phyloP scores from a whole-genome alignment of 2,113 vertebrate species.

The Oryzias woworae region DNA sequence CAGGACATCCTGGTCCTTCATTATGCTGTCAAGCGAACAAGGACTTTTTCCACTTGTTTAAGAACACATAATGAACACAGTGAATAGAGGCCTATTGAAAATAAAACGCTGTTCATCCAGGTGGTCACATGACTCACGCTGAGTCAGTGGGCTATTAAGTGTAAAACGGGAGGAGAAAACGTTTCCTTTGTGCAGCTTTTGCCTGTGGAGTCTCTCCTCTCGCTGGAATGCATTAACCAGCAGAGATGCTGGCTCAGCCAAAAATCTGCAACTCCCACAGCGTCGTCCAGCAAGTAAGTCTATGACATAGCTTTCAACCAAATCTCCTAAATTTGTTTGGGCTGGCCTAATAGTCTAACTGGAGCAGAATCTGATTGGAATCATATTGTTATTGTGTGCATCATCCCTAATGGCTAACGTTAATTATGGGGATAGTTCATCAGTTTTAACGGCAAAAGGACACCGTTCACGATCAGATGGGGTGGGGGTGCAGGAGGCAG shows the following conservation, averaged over 20 bases:
- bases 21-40: too few relatives aligned
- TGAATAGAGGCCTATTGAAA: constrained; percentile 4
- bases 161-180: too few relatives aligned
- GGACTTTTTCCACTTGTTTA: too few relatives aligned
- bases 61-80: background rate
- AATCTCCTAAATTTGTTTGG: constrained; percentile 72
- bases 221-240: constrained; percentile 4
- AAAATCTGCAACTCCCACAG: constrained; percentile 53
- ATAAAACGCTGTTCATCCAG: too few relatives aligned
- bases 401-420: constrained; percentile 67
- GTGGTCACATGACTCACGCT: too few relatives aligned
- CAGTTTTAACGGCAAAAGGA: constrained; percentile 57
- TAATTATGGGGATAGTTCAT: constrained; percentile 70
- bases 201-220: too few relatives aligned
- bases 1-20: too few relatives aligned
- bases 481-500: constrained; percentile 33
- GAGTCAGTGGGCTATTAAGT: too few relatives aligned
- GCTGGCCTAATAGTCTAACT: constrained; percentile 68
- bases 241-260: constrained; percentile 59
- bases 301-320: constrained; percentile 70
- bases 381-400: constrained; percentile 59
- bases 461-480: constrained; percentile 15
- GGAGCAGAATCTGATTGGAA: constrained; percentile 73
- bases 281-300: constrained; percentile 37
- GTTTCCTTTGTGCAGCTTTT: too few relatives aligned